phyloP scores from a whole-genome alignment of 2,888 invertebrate species.

The Plebejus melissa region DNA sequence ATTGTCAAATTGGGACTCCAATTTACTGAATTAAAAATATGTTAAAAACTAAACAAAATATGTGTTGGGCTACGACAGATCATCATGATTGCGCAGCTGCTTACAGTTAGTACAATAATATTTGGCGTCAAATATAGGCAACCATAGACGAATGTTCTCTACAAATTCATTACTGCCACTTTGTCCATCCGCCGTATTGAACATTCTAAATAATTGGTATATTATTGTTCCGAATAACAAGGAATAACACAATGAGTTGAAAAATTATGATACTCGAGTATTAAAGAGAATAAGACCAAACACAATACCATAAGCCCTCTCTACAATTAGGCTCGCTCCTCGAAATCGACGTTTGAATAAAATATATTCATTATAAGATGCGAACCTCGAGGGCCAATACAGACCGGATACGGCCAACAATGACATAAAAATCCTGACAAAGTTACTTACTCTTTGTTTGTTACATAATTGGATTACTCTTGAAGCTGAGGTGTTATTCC shows the following conservation, averaged over 20 bases:
- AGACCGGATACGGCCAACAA: constrained; percentile 17
- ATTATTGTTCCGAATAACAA: not conserved
- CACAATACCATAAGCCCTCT: not conserved
- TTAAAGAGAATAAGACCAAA: not conserved
- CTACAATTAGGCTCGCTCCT: not conserved
- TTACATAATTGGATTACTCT: constrained; percentile 43
- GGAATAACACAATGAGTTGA: not conserved
- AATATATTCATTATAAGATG: constrained; percentile 11
- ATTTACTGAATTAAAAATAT: too few relatives aligned
- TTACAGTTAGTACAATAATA: too few relatives aligned
- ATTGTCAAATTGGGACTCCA: not conserved
- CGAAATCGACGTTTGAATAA: not conserved
- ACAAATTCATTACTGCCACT: not conserved
- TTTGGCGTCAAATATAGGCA: too few relatives aligned
- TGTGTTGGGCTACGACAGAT: too few relatives aligned
- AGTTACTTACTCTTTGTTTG: constrained; percentile 35
- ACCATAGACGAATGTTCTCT: not conserved
- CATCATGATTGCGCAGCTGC: too few relatives aligned
- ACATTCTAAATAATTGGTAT: not conserved
- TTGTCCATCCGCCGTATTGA: not conserved
- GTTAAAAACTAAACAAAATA: too few relatives aligned
- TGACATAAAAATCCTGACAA: constrained; percentile 26
- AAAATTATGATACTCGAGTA: not conserved
- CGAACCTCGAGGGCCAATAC: constrained; percentile 13
- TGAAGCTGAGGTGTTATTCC: constrained; percentile 41